A percentile compares a stretch with the other conserved stretches of the same genome.
These are phyloP conservation scores for Nothoprocta perdicaria DNA, from an alignment of 2,113 vertebrate species.

Conservation along the genomic window DNA sequence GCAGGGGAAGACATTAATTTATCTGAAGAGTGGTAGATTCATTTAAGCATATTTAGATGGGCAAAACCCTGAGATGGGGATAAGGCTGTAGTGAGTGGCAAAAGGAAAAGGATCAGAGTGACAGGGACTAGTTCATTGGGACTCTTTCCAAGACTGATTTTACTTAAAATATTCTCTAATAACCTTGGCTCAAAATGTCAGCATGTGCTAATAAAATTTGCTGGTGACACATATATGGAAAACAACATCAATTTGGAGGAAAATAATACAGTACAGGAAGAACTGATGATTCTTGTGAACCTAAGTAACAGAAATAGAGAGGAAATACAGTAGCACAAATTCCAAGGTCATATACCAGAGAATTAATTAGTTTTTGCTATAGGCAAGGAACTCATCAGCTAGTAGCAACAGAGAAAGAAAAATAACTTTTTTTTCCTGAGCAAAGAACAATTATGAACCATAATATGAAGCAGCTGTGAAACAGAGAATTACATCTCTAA, in stretches of 20 bases:
- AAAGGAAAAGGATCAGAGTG: neutral
- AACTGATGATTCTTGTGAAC: neutral
- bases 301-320: neutral
- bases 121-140: neutral
- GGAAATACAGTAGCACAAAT: neutral
- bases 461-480: neutral
- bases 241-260: neutral
- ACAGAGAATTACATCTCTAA: neutral
- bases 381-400: neutral
- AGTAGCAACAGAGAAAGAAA: neutral
- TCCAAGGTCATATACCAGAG: neutral
- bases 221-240: slow-evolving; percentile 24
- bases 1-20: neutral
- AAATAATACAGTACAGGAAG: neutral
- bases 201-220: neutral
- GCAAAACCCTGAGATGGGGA: neutral
- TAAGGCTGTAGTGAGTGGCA: neutral
- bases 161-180: neutral
- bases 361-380: neutral
- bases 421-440: neutral
- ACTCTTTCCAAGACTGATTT: neutral
- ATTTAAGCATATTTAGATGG: neutral
- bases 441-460: neutral
- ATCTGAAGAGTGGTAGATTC: neutral
- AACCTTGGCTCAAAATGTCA: neutral